Percentiles rank a stretch among this genome's conserved stretches.
Evolutionary conservation across 1,140 invertebrate species (phyloP).

Genomic region (Nasonia vitripennis): DNA sequence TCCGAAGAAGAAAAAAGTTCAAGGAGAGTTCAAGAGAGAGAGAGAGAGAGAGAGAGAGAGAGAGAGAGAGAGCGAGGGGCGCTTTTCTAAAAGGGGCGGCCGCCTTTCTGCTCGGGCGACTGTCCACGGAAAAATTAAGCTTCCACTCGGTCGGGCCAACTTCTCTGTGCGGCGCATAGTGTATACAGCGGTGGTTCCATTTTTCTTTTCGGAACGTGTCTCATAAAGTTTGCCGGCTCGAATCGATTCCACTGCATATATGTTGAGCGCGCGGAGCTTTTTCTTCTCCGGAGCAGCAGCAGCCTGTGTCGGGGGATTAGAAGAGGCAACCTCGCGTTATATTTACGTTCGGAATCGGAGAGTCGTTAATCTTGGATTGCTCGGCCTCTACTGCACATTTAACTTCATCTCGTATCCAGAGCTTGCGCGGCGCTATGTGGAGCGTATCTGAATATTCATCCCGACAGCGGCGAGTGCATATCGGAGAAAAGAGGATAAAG

Average conservation of each 20-base stretch:
- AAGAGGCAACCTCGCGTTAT: too few species aligned
- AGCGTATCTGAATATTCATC: too few species aligned
- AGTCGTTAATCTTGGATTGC: too few species aligned
- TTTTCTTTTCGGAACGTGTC: slow-evolving; percentile 18
- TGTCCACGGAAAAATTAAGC: slow-evolving; percentile 46
- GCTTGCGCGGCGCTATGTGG: too few species aligned
- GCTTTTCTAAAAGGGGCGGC: not conserved
- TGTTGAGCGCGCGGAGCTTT: not conserved
- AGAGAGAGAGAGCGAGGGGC: too few species aligned
- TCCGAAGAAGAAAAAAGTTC: not conserved
- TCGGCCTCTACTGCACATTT: too few species aligned
- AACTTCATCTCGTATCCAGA: too few species aligned
- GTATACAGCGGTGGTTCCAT: not conserved
- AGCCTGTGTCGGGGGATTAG: too few species aligned
- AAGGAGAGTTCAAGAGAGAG: not conserved
- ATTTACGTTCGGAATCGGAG: too few species aligned
- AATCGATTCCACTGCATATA: slow-evolving; percentile 17
- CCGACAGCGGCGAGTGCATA: too few species aligned
- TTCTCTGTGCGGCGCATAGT: not conserved
- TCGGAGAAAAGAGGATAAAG: not conserved
- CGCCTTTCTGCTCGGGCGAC: slow-evolving; percentile 35
- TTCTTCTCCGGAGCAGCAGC: not conserved
- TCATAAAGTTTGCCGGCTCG: slow-evolving; percentile 33
- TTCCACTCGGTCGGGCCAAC: slow-evolving; percentile 4
- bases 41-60: too few species aligned